These are phyloP conservation scores for Centropyge bicolor DNA, from an alignment of 2,797 vertebrate species.

Conservation along the genomic window DNA sequence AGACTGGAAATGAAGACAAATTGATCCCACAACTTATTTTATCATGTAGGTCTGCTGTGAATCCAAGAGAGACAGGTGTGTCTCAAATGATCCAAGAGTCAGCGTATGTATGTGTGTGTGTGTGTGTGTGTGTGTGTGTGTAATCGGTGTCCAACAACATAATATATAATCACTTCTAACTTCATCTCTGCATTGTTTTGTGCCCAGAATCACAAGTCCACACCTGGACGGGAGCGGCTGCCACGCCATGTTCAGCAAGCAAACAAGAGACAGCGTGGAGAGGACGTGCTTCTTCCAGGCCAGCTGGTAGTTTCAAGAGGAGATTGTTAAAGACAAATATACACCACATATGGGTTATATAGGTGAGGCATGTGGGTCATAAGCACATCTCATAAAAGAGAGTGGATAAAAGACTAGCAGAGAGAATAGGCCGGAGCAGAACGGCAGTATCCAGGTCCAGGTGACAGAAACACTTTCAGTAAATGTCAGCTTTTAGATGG, in stretches of 20 bases:
- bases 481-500: constrained; percentile 17
- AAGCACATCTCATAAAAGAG: constrained; percentile 27
- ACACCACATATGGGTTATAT: constrained; percentile 4
- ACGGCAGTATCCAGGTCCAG: constrained; percentile 1
- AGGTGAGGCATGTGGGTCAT: constrained; percentile 5
- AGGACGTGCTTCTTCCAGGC: not conserved
- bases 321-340: not conserved
- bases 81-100: constrained; percentile 40
- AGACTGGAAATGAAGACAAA: constrained; percentile 64
- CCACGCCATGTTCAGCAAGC: not conserved
- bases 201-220: constrained; percentile 34
- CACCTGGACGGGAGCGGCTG: not conserved
- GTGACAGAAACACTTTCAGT: constrained; percentile 5
- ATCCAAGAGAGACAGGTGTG: constrained; percentile 67
- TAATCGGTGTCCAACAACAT: constrained; percentile 7
- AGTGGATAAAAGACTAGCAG: not conserved
- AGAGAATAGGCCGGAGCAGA: not conserved
- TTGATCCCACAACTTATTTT: constrained; percentile 47
- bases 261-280: not conserved
- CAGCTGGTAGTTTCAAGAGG: not conserved
- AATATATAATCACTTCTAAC: constrained; percentile 24
- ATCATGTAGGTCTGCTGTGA: constrained; percentile 40
- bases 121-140: constrained; percentile 18
- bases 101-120: constrained; percentile 24
- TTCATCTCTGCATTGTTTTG: constrained; percentile 40